Conservation (phyloP, 2,797 vertebrate genomes). For the Apogon talboti region DNA sequence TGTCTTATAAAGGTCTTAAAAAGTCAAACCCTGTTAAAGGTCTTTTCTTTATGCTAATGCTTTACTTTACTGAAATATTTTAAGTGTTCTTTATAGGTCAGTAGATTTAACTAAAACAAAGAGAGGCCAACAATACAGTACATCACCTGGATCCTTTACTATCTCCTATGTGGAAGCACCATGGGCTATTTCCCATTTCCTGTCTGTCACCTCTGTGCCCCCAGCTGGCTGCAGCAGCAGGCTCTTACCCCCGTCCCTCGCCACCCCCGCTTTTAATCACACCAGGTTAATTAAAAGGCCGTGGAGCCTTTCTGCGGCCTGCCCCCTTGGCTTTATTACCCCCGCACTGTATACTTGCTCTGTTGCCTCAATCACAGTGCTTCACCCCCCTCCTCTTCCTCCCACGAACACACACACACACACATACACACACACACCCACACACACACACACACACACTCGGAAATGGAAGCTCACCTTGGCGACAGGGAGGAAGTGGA, state of each 20-base stretch:
- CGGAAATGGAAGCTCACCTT: slow-evolving; percentile 79
- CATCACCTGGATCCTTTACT: slow-evolving; percentile 22
- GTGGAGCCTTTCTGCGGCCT: slow-evolving; percentile 80
- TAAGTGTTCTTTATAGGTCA: slow-evolving; percentile 1
- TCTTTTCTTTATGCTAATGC: not conserved
- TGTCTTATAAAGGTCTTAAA: too few species aligned
- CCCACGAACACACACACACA: slow-evolving; percentile 70
- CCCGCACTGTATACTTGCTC: slow-evolving; percentile 66
- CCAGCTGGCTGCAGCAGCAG: slow-evolving; percentile 49
- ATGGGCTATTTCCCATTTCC: slow-evolving; percentile 64
- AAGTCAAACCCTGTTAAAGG: too few species aligned
- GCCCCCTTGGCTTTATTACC: slow-evolving; percentile 83
- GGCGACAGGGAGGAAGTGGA: slow-evolving; percentile 26
- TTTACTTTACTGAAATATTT: not conserved
- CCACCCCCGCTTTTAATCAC: slow-evolving; percentile 83
- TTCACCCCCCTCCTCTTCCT: slow-evolving; percentile 16
- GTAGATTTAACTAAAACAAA: not conserved
- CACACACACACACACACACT: slow-evolving; percentile 68
- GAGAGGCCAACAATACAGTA: slow-evolving; percentile 4
- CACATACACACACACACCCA: too few species aligned
- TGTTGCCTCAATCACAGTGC: slow-evolving; percentile 56
- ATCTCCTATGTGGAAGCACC: slow-evolving; percentile 29
- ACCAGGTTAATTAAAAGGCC: slow-evolving; percentile 90
- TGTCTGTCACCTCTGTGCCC: slow-evolving; percentile 59
- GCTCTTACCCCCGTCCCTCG: slow-evolving; percentile 31